A percentile compares a stretch with the other conserved stretches of the same genome.
Evolutionary conservation across 2,888 invertebrate species (phyloP).

Genomic region (Eupeodes latifasciatus): DNA sequence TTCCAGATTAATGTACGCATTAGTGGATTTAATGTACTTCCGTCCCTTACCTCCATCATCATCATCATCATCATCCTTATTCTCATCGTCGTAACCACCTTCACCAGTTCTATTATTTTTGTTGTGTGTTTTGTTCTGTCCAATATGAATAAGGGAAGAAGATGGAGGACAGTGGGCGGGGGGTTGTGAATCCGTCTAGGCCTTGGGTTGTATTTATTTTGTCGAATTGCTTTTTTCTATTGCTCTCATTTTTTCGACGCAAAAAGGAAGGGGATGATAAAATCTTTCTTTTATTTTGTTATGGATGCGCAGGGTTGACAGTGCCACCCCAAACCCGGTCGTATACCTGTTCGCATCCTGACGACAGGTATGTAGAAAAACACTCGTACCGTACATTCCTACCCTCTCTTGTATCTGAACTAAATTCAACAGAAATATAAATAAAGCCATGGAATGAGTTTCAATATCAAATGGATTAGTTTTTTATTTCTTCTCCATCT

Average conservation of each 20-base stretch:
- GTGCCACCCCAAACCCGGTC: conserved; percentile 6
- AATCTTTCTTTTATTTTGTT: conserved; percentile 4
- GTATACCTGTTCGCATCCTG: conserved; percentile 41
- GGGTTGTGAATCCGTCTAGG: conserved; percentile 53
- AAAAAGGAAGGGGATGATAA: conserved; percentile 17
- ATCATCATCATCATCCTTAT: neutral
- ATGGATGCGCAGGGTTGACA: conserved; percentile 54
- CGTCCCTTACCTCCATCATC: conserved; percentile 50
- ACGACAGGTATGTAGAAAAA: conserved; percentile 54
- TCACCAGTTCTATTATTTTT: conserved; percentile 7
- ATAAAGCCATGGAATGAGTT: conserved; percentile 62
- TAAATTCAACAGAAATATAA: conserved; percentile 54
- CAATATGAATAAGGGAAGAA: neutral
- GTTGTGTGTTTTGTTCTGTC: conserved; percentile 9
- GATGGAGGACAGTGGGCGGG: neutral
- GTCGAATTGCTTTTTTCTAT: conserved; percentile 70
- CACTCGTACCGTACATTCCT: no score
- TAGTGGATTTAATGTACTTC: conserved; percentile 83
- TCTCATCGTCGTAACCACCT: neutral
- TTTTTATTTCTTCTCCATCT: conserved; percentile 33
- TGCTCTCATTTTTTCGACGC: conserved; percentile 37
- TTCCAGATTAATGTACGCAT: conserved; percentile 84
- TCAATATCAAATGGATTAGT: conserved; percentile 74
- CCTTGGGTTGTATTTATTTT: conserved; percentile 72
- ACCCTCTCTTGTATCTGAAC: conserved; percentile 1